Evolutionary conservation across 2,113 vertebrate species (phyloP).

Genomic region (Myanophis thanlyinensis): DNA sequence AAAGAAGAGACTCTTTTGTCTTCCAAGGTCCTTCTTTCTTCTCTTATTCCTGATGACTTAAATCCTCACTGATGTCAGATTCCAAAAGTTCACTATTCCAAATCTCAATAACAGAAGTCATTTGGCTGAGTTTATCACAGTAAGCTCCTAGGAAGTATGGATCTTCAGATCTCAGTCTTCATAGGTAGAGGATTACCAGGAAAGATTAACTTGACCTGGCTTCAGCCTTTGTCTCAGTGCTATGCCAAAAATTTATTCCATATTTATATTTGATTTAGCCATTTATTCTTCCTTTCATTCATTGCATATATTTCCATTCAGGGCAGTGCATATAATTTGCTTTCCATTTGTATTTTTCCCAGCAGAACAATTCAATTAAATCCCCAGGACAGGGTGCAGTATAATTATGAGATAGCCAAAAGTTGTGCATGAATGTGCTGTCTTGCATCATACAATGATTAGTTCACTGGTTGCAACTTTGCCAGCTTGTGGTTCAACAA

Average conservation of each 20-base stretch:
- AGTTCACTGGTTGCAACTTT: not conserved
- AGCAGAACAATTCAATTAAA: not conserved
- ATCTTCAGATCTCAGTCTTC: not conserved
- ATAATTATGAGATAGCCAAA: not conserved
- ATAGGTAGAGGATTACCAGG: not conserved
- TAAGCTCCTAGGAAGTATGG: not conserved
- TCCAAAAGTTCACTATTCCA: not conserved
- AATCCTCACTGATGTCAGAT: not conserved
- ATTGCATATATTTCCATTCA: not conserved
- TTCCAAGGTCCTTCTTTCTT: not conserved
- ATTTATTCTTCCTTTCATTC: not conserved
- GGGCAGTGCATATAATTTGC: not conserved
- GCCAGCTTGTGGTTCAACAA: not conserved
- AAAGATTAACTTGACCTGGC: not conserved
- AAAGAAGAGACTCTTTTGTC: conserved; percentile 23
- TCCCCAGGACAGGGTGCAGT: not conserved
- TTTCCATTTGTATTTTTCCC: not conserved
- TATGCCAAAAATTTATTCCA: not conserved
- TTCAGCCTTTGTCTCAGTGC: not conserved
- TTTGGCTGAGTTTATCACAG: not conserved
- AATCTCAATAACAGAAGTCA: not conserved
- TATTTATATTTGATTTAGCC: not conserved
- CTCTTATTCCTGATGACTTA: not conserved
- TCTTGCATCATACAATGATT: not conserved
- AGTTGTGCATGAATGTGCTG: not conserved